Percentiles rank a stretch among this genome's conserved stretches.
Conservation (phyloP, 2,113 vertebrate genomes). For the Lasiurus borealis region DNA sequence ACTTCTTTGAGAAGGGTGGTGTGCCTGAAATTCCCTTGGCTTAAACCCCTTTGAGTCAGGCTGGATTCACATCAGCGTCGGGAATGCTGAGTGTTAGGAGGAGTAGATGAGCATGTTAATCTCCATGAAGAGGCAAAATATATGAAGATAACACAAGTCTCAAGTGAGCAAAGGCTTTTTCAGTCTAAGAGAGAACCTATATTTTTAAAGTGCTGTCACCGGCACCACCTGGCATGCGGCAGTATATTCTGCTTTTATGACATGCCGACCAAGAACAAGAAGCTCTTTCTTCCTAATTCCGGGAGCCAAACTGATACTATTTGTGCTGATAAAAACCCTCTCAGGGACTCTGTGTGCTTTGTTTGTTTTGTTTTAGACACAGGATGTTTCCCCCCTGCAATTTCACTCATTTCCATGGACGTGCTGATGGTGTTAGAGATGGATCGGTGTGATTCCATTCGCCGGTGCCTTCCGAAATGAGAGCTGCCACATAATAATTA, state of each 20-base stretch:
- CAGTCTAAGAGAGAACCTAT: background rate
- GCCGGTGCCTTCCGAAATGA: slow-evolving; percentile 26
- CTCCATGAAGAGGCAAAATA: background rate
- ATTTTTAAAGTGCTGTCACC: background rate
- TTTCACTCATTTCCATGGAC: slow-evolving; percentile 52
- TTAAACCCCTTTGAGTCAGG: background rate
- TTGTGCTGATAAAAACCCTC: slow-evolving; percentile 49
- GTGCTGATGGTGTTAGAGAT: background rate
- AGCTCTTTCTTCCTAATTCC: background rate
- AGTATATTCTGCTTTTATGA: background rate
- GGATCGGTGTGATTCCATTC: slow-evolving; percentile 30
- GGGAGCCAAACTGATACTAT: background rate
- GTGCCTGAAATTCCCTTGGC: background rate
- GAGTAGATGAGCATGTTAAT: background rate
- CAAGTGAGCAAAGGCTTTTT: background rate
- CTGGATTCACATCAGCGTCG: background rate
- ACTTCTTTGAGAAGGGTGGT: background rate
- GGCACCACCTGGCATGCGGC: background rate
- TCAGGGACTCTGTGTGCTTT: background rate
- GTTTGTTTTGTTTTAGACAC: slow-evolving; percentile 43
- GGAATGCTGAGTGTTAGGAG: background rate
- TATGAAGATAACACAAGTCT: background rate
- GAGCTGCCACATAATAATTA: slow-evolving; percentile 69
- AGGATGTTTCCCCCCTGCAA: background rate
- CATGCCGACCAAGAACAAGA: background rate